These are phyloP conservation scores for Drosophila pseudoobscura DNA, from an alignment of 1,140 invertebrate species.

Conservation along the genomic window DNA sequence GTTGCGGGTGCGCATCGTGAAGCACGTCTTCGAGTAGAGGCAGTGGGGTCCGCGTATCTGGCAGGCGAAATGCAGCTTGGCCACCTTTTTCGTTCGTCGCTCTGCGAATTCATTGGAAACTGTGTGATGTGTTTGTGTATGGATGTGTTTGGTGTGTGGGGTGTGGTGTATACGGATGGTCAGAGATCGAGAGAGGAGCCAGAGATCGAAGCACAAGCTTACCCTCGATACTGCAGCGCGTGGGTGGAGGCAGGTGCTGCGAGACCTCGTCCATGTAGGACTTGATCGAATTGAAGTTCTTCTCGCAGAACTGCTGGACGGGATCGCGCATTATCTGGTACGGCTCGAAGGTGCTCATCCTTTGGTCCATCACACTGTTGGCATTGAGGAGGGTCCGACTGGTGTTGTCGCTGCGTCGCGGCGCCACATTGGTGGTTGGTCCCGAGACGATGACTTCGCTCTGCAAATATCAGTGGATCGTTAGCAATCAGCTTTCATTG, in stretches of 20 bases:
- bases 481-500: background rate
- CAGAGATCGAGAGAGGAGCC: slow-evolving; percentile 18
- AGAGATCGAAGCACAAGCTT: slow-evolving; percentile 37
- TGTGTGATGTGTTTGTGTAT: slow-evolving; percentile 61
- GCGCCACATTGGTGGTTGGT: slow-evolving; percentile 86
- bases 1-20: slow-evolving; percentile 93
- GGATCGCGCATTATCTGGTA: slow-evolving; percentile 93
- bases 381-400: slow-evolving; percentile 88
- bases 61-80: slow-evolving; percentile 95
- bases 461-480: slow-evolving; percentile 10
- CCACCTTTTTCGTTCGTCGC: slow-evolving; percentile 92
- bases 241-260: slow-evolving; percentile 92
- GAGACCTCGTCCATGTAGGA: slow-evolving; percentile 94
- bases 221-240: slow-evolving; percentile 96
- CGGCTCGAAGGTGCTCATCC: slow-evolving; percentile 93
- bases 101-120: slow-evolving; percentile 86
- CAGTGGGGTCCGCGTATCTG: slow-evolving; percentile 93
- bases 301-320: slow-evolving; percentile 96
- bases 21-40: slow-evolving; percentile 93
- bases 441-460: slow-evolving; percentile 84
- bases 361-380: slow-evolving; percentile 86
- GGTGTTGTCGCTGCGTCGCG: slow-evolving; percentile 87
- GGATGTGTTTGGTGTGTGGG: slow-evolving; percentile 6
- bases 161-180: slow-evolving; percentile 4
- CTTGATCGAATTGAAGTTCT: slow-evolving; percentile 95